Conservation (phyloP, 2,797 vertebrate genomes). For the Argyrosomus regius region DNA sequence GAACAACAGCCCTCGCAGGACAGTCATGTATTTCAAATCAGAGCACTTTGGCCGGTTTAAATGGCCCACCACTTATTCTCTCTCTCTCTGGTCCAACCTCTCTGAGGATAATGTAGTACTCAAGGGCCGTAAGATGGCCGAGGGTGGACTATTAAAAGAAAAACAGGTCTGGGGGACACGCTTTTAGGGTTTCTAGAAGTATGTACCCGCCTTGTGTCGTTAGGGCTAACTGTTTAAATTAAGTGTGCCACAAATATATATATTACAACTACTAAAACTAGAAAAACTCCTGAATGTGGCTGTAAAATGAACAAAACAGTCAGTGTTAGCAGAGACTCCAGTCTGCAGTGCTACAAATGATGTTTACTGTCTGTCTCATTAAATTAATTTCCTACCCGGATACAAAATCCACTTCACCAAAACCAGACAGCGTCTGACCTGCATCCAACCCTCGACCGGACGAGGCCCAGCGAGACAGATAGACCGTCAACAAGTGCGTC, state of each 20-base stretch:
- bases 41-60: constrained; percentile 43
- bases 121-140: background rate
- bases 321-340: too few species aligned
- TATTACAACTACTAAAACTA: background rate
- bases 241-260: background rate
- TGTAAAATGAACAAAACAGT: too few species aligned
- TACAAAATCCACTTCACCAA: too few species aligned
- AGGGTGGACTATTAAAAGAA: background rate
- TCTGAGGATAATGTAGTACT: constrained; percentile 5
- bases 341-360: too few species aligned
- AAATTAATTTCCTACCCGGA: too few species aligned
- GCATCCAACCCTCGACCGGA: too few species aligned
- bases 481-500: too few species aligned
- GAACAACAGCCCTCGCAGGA: constrained; percentile 52
- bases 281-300: too few species aligned
- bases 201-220: background rate
- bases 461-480: too few species aligned
- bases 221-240: background rate
- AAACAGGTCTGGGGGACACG: background rate
- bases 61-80: constrained; percentile 40
- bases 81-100: background rate
- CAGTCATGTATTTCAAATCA: constrained; percentile 65
- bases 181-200: background rate
- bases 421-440: too few species aligned
- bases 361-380: too few species aligned